Conservation (phyloP, 1,140 invertebrate species). For the Macrostomum lignano region DNA sequence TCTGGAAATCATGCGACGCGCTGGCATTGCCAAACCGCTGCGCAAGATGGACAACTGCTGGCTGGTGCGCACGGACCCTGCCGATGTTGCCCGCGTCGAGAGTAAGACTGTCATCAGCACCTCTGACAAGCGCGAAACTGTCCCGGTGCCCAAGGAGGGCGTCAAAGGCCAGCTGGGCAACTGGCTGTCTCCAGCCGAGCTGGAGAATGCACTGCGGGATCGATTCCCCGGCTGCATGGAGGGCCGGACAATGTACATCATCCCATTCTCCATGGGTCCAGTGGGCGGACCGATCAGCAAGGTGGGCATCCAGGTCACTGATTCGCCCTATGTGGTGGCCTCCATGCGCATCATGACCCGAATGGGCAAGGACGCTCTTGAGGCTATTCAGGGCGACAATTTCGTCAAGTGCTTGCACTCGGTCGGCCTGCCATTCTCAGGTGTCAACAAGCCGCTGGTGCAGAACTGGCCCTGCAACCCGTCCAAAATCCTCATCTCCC, state of each 20-base stretch:
- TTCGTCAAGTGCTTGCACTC: conserved; percentile 4
- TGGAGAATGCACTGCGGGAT: conserved; percentile 45
- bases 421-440: not conserved
- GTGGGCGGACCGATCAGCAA: conserved; percentile 63
- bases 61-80: conserved; percentile 71
- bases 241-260: conserved; percentile 83
- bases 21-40: not conserved
- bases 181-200: conserved; percentile 53
- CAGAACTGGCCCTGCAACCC: conserved; percentile 88
- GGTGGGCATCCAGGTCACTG: conserved; percentile 70
- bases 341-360: conserved; percentile 85
- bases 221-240: conserved; percentile 67
- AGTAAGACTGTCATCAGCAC: conserved; percentile 79
- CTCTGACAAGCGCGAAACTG: conserved; percentile 43
- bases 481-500: conserved; percentile 33
- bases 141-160: conserved; percentile 35
- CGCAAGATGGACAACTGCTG: conserved; percentile 14
- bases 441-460: conserved; percentile 27
- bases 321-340: conserved; percentile 68
- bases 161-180: conserved; percentile 40
- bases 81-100: conserved; percentile 84
- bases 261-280: conserved; percentile 81
- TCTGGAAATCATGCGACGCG: not conserved
- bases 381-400: not conserved
- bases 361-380: conserved; percentile 38